Evolutionary conservation across 2,797 vertebrate species (phyloP), one percentile per base, ranked within the genome.

Genomic region (Limnodromus scolopaceus): DNA sequence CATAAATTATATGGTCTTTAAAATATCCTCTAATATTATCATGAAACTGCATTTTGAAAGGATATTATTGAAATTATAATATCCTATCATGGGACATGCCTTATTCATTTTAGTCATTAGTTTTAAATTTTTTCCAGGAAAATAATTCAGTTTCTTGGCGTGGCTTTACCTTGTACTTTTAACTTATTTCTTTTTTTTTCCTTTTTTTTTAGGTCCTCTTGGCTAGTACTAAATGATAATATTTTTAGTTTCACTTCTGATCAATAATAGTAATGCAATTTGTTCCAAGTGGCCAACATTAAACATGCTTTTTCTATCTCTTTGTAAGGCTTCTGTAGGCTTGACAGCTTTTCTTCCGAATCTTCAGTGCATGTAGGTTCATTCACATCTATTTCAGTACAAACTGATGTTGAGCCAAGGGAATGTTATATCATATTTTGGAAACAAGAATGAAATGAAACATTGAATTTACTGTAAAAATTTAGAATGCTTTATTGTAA

Each of bases 71-170:
- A 96, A 92, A 66, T 76, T 82, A 66, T 69, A 63, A 89, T 71
- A 54, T 49, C 16, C 10, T 75, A 6, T 43, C 20, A 38, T 68
- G 28, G 17, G 20, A 3, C 13, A 43, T 80, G 34, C 30, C 12
- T 68, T 85, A n/a, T n/a, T 66, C 3, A 64, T 87, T 89, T 95
- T 70, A 70, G 19, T 79, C 10, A 83, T 63, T 80, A 39, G 19
- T 77, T 83, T 91, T 74, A 91, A 83, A 64, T 58, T 54, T 17
- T 87, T 94, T 92, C 32, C 66, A 84, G 41, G 38, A 92, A 89
- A 92, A 92, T 65, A 89, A 88, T 80, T 79, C 20, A 18, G 6
- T 70, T 81, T 86, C 45, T 64, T 93, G 83, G 53, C 69, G 74
- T 46, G 11, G 5, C 8, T 81, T 90, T 64, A 30, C 17, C 66